Conservation (phyloP, 2,888 invertebrate species). For the Xanthorhoe designata region DNA sequence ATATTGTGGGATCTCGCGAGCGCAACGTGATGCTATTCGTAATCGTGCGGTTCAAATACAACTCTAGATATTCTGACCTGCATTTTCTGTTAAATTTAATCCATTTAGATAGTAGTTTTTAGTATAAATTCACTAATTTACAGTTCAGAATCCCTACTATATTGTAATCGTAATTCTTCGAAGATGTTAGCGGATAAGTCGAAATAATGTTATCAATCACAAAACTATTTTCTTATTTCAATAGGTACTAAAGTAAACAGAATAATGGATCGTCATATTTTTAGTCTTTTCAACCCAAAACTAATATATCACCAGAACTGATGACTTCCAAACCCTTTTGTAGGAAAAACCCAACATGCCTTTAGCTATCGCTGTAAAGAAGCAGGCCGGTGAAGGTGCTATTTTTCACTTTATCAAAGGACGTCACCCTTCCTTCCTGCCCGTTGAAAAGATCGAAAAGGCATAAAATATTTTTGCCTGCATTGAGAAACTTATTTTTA, state of each 20-base stretch:
- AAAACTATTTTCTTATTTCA: background rate
- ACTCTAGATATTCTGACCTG: background rate
- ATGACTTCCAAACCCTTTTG: conserved; percentile 52
- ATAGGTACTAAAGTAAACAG: background rate
- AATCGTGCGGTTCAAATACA: conserved; percentile 10
- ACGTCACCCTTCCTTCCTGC: conserved; percentile 75
- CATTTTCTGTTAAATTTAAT: background rate
- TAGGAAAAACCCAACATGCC: conserved; percentile 55
- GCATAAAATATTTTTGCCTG: conserved; percentile 68
- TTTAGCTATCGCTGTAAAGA: conserved; percentile 57
- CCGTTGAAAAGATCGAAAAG: conserved; percentile 73
- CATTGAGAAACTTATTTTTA: conserved; percentile 4
- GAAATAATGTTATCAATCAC: background rate
- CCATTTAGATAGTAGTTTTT: no score
- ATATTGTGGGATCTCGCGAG: conserved; percentile 37
- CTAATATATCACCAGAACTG: conserved; percentile 45
- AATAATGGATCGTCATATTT: conserved; percentile 18
- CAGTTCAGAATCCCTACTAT: no score
- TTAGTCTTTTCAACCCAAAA: conserved; percentile 20
- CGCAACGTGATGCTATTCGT: conserved; percentile 36
- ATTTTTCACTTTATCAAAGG: conserved; percentile 83
- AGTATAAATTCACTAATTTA: background rate
- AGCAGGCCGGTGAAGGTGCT: conserved; percentile 69
- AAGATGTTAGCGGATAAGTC: background rate
- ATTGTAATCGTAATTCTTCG: background rate